phyloP scores from a whole-genome alignment of 2,797 vertebrate species.

The Neostethus bicornis region DNA sequence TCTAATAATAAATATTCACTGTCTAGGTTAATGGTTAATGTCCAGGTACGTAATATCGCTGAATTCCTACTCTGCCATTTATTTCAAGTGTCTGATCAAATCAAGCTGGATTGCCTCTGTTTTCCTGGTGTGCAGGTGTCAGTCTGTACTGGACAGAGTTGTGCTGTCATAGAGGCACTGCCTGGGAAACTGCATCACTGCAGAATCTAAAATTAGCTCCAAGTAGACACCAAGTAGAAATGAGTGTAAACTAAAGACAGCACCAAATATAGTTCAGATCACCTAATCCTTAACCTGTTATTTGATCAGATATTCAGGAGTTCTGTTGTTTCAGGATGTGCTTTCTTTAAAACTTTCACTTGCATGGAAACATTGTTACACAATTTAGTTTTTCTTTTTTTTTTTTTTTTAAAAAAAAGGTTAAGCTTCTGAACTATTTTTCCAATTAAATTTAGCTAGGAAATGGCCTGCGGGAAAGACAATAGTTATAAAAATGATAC shows the following conservation, averaged over 20 bases:
- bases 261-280: conserved; percentile 63
- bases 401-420: background rate
- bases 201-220: conserved; percentile 67
- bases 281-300: conserved; percentile 56
- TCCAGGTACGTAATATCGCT: no score
- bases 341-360: background rate
- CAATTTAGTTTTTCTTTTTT: background rate
- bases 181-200: conserved; percentile 55
- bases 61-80: background rate
- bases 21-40: no score
- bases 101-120: background rate
- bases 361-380: background rate
- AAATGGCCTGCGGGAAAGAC: background rate
- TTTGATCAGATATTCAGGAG: conserved; percentile 24
- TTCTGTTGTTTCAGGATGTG: conserved; percentile 5
- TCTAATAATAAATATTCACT: no score
- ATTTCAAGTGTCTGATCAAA: background rate
- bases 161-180: conserved; percentile 18
- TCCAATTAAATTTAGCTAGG: no score
- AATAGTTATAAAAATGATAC: background rate
- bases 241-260: conserved; percentile 68
- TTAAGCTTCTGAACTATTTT: no score
- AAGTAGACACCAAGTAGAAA: conserved; percentile 55
- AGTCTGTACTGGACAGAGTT: conserved; percentile 14
- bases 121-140: conserved; percentile 1